These are phyloP conservation scores for Ceyx margarethae DNA, from an alignment of 2,113 vertebrate genomes.

Conservation along the genomic window DNA sequence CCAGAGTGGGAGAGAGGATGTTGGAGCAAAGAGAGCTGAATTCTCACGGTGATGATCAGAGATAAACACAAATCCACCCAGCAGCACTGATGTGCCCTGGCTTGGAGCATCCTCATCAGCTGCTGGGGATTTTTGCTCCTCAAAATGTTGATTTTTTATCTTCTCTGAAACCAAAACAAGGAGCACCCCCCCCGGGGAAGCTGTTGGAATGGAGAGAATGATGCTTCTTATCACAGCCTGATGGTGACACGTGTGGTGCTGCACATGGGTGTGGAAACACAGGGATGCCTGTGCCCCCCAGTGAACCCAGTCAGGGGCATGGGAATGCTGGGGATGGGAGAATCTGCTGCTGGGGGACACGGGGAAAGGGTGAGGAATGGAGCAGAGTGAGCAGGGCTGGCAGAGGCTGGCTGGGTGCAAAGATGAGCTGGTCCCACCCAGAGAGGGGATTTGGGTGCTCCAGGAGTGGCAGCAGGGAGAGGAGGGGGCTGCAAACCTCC, in stretches of 20 bases:
- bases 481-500: background rate
- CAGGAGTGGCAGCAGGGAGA: background rate
- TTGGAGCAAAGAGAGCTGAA: background rate
- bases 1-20: background rate
- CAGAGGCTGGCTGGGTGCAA: background rate
- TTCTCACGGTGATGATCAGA: background rate
- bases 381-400: background rate
- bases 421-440: background rate
- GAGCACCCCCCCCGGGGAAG: background rate
- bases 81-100: background rate
- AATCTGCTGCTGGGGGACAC: background rate
- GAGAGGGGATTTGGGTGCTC: background rate
- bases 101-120: background rate
- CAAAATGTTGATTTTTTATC: background rate
- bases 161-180: background rate
- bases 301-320: fast-evolving
- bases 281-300: background rate
- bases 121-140: background rate
- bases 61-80: background rate
- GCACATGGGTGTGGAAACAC: background rate
- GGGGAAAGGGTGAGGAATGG: background rate
- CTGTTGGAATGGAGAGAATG: background rate
- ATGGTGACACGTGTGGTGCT: background rate
- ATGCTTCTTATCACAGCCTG: background rate
- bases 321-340: background rate